Conservation (phyloP, 2,888 invertebrate species). For the Diplolepis rosae region DNA sequence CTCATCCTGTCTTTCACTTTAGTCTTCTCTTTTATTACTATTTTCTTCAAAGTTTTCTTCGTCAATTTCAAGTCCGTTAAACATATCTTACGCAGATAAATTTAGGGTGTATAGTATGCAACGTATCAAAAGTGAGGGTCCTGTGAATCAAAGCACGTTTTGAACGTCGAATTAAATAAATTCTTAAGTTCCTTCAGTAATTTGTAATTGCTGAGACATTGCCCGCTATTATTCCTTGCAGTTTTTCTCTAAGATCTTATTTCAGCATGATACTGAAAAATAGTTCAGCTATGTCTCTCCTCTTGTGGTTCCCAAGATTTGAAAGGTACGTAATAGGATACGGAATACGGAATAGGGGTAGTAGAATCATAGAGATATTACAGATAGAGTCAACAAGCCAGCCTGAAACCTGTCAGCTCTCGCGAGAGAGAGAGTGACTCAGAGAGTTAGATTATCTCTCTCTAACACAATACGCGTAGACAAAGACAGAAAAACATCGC, state of each 20-base stretch:
- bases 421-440: too few species aligned
- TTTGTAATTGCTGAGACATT: constrained; percentile 15
- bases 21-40: too few species aligned
- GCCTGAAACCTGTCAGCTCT: too few species aligned
- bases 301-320: too few species aligned
- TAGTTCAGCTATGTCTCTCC: too few species aligned
- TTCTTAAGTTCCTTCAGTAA: constrained; percentile 16
- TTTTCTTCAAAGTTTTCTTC: neutral
- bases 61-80: constrained; percentile 24
- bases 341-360: too few species aligned
- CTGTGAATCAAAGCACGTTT: constrained; percentile 38
- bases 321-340: too few species aligned
- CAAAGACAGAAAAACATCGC: too few species aligned
- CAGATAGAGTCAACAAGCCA: too few species aligned
- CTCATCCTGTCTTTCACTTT: neutral
- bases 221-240: constrained; percentile 22
- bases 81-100: constrained; percentile 52
- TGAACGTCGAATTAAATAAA: neutral
- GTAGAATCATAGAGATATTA: too few species aligned
- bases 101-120: constrained; percentile 56
- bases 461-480: too few species aligned
- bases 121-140: constrained; percentile 57
- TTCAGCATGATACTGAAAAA: neutral
- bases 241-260: neutral
- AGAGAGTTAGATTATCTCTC: too few species aligned